Conservation (phyloP, 2,113 vertebrate species). For the Redunca redunca region DNA sequence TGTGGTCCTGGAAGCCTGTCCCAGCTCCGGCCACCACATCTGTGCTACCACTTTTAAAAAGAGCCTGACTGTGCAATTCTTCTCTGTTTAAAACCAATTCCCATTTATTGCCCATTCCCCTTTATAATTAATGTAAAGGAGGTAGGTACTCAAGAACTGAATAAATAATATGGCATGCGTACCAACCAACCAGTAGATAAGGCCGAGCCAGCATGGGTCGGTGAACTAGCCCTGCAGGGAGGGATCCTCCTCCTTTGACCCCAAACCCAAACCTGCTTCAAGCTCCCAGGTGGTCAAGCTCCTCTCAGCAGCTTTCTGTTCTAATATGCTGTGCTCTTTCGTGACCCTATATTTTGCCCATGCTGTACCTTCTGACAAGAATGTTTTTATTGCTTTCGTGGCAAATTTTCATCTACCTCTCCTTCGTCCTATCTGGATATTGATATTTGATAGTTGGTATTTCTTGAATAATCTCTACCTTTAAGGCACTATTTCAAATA, state of each 20-base stretch:
- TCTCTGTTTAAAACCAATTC: background rate
- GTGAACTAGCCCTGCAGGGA: background rate
- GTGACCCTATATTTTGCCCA: background rate
- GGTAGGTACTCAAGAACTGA: background rate
- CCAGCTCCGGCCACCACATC: background rate
- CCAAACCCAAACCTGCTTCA: background rate
- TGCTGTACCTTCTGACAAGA: background rate
- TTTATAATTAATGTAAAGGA: background rate
- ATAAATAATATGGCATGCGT: background rate
- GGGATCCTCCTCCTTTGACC: background rate
- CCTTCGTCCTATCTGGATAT: background rate
- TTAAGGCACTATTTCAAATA: background rate
- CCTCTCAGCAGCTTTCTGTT: background rate
- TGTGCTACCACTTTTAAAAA: background rate
- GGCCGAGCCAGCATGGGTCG: fast-evolving
- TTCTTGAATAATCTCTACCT: background rate
- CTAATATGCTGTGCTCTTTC: background rate
- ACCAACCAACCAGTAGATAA: no score
- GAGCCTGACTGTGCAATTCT: background rate
- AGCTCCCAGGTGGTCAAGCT: background rate
- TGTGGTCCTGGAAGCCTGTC: background rate
- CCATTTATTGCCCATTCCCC: background rate
- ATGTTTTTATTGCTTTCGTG: background rate
- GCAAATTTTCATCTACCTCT: background rate
- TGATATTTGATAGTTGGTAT: background rate